A percentile compares a stretch with the other conserved stretches of the same genome.
Conservation (phyloP, 2,113 vertebrate genomes). For the Nyctereutes procyonoides region DNA sequence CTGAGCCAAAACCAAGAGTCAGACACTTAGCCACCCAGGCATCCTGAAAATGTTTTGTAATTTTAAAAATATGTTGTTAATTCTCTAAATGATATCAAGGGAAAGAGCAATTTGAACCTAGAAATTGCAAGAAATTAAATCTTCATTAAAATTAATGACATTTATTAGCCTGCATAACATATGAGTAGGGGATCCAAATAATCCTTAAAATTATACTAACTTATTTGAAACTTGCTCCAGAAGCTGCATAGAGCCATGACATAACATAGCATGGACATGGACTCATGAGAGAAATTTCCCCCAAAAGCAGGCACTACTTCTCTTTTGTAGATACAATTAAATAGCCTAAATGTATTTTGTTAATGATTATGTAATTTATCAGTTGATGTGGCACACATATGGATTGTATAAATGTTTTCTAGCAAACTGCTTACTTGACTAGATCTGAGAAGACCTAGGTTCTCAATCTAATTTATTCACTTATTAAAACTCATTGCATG, state of each 20-base stretch:
- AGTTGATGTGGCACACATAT: neutral
- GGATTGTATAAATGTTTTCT: neutral
- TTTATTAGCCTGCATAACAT: neutral
- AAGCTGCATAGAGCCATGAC: neutral
- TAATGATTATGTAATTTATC: neutral
- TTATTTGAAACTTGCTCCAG: neutral
- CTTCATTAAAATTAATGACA: neutral
- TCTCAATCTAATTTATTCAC: neutral
- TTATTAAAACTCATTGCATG: neutral
- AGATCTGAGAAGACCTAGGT: neutral
- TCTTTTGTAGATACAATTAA: neutral
- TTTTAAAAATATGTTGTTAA: neutral
- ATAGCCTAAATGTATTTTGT: neutral
- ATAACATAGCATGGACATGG: neutral
- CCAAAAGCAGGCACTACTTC: neutral
- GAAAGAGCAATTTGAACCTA: neutral
- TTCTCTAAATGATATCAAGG: neutral
- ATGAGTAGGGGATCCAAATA: neutral
- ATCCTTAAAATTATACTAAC: neutral
- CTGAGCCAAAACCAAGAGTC: neutral
- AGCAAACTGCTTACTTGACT: neutral
- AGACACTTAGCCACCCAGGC: neutral
- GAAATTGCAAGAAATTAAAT: neutral
- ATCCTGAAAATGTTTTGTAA: neutral
- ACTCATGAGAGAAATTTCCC: neutral